A percentile compares a stretch with the other conserved stretches of the same genome.
Evolutionary conservation across 1,140 invertebrate genomes (phyloP).

Genomic region (Drosophila watanabei): DNA sequence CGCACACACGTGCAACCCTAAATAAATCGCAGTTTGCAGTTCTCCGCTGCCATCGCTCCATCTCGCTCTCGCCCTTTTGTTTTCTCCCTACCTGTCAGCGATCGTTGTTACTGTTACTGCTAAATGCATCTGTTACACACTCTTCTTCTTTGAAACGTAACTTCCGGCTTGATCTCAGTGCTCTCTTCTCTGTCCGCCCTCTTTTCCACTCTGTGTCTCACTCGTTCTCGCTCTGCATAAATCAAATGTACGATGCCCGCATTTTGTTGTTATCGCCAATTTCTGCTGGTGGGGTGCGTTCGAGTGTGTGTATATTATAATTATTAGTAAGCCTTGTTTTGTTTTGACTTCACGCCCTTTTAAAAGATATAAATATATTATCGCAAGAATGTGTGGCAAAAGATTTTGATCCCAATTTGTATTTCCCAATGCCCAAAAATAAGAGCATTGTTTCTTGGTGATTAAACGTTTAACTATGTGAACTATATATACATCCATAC

Average conservation of each 20-base stretch:
- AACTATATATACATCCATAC: background rate
- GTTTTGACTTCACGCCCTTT: slow-evolving; percentile 39
- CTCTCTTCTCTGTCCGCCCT: slow-evolving; percentile 5
- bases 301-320: background rate
- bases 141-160: slow-evolving; percentile 31
- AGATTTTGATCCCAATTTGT: slow-evolving; percentile 8
- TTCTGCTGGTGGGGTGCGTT: slow-evolving; percentile 6
- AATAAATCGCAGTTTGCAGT: slow-evolving; percentile 56
- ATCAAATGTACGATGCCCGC: slow-evolving; percentile 38
- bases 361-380: slow-evolving; percentile 18
- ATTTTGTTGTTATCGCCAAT: slow-evolving; percentile 45
- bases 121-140: slow-evolving; percentile 46
- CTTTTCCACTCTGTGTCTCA: background rate
- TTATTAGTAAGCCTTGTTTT: slow-evolving; percentile 36
- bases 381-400: slow-evolving; percentile 16
- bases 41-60: slow-evolving; percentile 7
- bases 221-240: slow-evolving; percentile 8
- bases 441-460: background rate
- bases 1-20: slow-evolving; percentile 25
- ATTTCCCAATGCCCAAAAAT: slow-evolving; percentile 1
- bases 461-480: background rate
- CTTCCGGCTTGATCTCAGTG: slow-evolving; percentile 49
- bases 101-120: slow-evolving; percentile 26
- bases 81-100: slow-evolving; percentile 45
- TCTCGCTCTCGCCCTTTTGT: slow-evolving; percentile 10